These are phyloP conservation scores for Trissolcus basalis DNA, from an alignment of 1,140 invertebrate species.

Conservation along the genomic window DNA sequence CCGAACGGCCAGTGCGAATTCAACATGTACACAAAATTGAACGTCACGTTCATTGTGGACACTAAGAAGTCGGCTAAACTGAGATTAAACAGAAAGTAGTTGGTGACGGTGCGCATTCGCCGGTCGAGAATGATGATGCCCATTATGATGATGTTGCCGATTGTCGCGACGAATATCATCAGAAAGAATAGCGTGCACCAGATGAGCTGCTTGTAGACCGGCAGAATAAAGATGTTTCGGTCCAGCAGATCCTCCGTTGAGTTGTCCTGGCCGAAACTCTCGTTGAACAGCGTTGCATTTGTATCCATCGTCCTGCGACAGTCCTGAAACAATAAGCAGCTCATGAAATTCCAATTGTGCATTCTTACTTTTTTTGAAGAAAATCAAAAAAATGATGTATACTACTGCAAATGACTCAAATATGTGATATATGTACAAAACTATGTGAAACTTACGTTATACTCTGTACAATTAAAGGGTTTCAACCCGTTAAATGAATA, in stretches of 20 bases:
- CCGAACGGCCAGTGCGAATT: constrained; percentile 96
- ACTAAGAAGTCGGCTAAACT: constrained; percentile 94
- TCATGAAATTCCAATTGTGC: no score
- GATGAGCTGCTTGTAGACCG: constrained; percentile 89
- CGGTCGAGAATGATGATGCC: constrained; percentile 95
- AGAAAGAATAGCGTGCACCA: constrained; percentile 89
- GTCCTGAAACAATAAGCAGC: no score
- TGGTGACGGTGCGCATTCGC: constrained; percentile 95
- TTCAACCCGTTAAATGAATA: no score
- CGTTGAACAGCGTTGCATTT: constrained; percentile 51
- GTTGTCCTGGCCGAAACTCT: constrained; percentile 4
- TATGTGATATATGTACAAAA: no score
- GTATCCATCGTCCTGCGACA: constrained; percentile 36
- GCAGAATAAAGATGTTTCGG: constrained; percentile 82
- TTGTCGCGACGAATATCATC: constrained; percentile 95
- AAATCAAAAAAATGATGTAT: no score
- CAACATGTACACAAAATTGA: constrained; percentile 96
- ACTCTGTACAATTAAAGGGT: no score
- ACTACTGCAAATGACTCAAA: no score
- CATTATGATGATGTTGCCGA: constrained; percentile 94
- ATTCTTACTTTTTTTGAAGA: no score
- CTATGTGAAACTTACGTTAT: no score
- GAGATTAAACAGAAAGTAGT: constrained; percentile 96
- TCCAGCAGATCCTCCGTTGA: constrained; percentile 52
- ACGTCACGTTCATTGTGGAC: constrained; percentile 93